Evolutionary conservation across 2,797 vertebrate species (phyloP).

Genomic region (Bufotes viridis): DNA sequence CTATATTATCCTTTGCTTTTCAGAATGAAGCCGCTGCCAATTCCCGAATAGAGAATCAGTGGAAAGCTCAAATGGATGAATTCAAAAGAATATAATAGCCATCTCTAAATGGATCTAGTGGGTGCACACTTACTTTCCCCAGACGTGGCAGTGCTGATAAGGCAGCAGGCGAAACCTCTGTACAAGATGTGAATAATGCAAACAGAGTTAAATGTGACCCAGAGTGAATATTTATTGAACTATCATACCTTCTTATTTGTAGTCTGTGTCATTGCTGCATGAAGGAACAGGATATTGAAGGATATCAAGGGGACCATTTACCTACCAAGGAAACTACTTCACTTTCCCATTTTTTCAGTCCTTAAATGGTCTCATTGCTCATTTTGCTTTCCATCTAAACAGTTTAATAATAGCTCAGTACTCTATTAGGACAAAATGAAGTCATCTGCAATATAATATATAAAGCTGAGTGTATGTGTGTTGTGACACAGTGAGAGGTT

Average conservation of each 20-base stretch:
- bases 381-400: not conserved
- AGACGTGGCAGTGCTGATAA: conserved; percentile 24
- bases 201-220: conserved; percentile 10
- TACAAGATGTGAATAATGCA: conserved; percentile 14
- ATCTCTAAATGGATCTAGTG: conserved; percentile 29
- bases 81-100: conserved; percentile 45
- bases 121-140: not conserved
- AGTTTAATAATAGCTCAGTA: not conserved
- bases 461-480: too few species aligned
- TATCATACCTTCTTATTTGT: conserved; percentile 26
- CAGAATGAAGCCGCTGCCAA: not conserved
- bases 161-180: not conserved
- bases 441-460: not conserved
- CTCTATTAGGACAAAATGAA: not conserved
- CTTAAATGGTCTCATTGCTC: conserved; percentile 7
- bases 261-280: not conserved
- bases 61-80: conserved; percentile 42
- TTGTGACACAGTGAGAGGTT: too few species aligned
- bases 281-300: conserved; percentile 2
- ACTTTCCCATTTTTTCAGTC: not conserved
- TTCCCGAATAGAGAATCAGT: conserved; percentile 42
- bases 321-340: not conserved
- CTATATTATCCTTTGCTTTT: conserved; percentile 17
- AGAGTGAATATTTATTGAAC: conserved; percentile 25
- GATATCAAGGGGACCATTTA: conserved; percentile 1